Evolutionary conservation across 2,113 vertebrate species (phyloP), one percentile per base, ranked within the genome.

Genomic region (Etia nguti): DNA sequence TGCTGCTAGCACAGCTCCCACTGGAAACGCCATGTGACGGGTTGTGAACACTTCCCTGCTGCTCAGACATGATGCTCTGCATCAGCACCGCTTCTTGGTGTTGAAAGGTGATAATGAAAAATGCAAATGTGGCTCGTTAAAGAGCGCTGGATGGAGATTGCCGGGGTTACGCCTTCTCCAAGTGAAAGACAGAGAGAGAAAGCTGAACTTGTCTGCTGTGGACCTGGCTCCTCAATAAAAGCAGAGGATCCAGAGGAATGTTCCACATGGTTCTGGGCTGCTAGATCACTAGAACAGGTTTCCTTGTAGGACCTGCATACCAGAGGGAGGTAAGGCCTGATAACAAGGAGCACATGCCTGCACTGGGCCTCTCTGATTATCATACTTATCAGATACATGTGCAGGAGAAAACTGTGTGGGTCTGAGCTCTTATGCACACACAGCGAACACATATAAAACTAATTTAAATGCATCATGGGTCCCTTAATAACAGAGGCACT

Each of bases 271-370:
- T 89, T 90, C 82, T 56, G 87, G 79, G 75, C 88, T 73, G 86
- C 87, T 73, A 83, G 82, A 91, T 90, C 85, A 79, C 75, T 46
- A 65, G 48, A 89, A 62, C 82, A 91, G 89, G 83, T 93, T 94
- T 92, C 77, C 89, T 86, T 92, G 86, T 84, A 89, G 57, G 73
- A 85, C 56, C 84, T 55, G 80, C 86, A 92, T 88, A 93, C 56
- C 87, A 90, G 54, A 87, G 85, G 89, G 77, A 86, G 59, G 89
- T 83, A 89, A 92, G 62, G 55, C 73, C 82, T 34, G 84, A 85
- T 93, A 96, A 96, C 88, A 50, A 92, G 90, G 90, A 95, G 83
- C 95, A 96, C 90, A 93, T 95, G 94, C 55, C 56, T 81, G 13
- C 79, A 54, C 73, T 83, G 81, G 77, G 80, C 59, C 88, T 87